These are phyloP conservation scores for Peromyscus nudipes DNA, from an alignment of 2,797 vertebrate genomes.

Conservation along the genomic window DNA sequence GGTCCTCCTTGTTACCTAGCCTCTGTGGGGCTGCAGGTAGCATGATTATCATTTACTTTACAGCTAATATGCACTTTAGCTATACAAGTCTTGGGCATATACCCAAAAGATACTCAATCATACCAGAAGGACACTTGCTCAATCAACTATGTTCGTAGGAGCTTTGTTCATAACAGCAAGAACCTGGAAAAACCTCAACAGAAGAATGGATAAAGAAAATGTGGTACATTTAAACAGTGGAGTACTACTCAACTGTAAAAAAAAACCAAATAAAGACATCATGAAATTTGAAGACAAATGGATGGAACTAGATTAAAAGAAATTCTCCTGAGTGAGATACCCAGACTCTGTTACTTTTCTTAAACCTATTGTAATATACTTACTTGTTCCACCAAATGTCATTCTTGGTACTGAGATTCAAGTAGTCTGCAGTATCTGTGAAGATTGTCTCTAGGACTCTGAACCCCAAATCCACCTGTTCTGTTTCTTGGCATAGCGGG, in stretches of 20 bases:
- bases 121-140: background rate
- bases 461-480: background rate
- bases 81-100: background rate
- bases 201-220: background rate
- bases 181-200: background rate
- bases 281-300: background rate
- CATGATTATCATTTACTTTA: background rate
- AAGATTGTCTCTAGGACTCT: background rate
- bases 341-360: background rate
- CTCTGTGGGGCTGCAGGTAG: background rate
- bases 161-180: background rate
- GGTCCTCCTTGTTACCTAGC: background rate
- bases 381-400: background rate
- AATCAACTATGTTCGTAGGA: background rate
- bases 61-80: background rate
- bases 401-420: background rate
- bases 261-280: background rate
- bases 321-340: background rate
- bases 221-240: background rate
- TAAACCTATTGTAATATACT: background rate
- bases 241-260: background rate
- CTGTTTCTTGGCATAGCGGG: rapidly evolving
- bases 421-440: background rate
- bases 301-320: background rate
- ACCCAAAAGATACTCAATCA: background rate